Percentiles rank a stretch among this genome's conserved stretches.
These are phyloP conservation scores for Dorcus hopei DNA, from an alignment of 2,888 invertebrate genomes.

Conservation along the genomic window DNA sequence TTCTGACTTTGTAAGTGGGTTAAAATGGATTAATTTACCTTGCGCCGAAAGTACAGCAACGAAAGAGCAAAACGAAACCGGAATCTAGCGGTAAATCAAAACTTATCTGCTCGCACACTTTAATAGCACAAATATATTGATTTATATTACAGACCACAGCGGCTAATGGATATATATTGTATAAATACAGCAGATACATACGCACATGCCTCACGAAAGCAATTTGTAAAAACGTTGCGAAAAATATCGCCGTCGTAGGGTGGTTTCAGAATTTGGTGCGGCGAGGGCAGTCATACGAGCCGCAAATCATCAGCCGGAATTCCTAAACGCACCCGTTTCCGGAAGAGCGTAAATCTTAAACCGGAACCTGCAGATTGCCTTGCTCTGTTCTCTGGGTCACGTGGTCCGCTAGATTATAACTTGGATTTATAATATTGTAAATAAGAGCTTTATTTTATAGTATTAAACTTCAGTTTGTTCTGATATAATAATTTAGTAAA, in stretches of 20 bases:
- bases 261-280: slow-evolving; percentile 6
- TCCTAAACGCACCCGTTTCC: slow-evolving; percentile 57
- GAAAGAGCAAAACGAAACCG: slow-evolving; percentile 30
- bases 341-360: slow-evolving; percentile 43
- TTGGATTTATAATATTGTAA: background rate
- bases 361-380: slow-evolving; percentile 46
- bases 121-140: slow-evolving; percentile 42
- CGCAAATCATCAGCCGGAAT: slow-evolving; percentile 60
- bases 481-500: too few species aligned
- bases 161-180: slow-evolving; percentile 39
- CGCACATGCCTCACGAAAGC: slow-evolving; percentile 14
- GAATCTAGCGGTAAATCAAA: slow-evolving; percentile 39
- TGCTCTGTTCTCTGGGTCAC: slow-evolving; percentile 36
- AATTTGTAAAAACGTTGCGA: slow-evolving; percentile 15
- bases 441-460: background rate
- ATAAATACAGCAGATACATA: slow-evolving; percentile 10
- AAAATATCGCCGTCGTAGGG: background rate
- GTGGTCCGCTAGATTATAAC: slow-evolving; percentile 21
- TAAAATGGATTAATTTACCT: background rate
- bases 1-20: too few species aligned
- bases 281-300: slow-evolving; percentile 40
- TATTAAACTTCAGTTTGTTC: too few species aligned
- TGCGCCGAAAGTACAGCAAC: too few species aligned
- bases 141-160: slow-evolving; percentile 40
- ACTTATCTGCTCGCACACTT: slow-evolving; percentile 42